These are phyloP conservation scores for Rhynchonycteris naso DNA, from an alignment of 2,797 vertebrate genomes.

Conservation along the genomic window DNA sequence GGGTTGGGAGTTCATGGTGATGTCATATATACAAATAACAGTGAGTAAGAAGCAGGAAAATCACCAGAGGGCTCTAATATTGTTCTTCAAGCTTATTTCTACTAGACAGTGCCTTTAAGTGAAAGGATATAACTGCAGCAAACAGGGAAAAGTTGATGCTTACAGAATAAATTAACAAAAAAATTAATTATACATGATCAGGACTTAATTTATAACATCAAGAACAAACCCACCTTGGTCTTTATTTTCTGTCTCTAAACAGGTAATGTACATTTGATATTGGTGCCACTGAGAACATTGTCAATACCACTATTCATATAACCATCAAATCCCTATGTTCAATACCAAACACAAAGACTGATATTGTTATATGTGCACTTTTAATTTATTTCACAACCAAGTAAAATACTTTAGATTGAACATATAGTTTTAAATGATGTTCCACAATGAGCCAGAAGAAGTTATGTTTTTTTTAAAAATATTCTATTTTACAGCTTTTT, in stretches of 20 bases:
- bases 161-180: neutral
- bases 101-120: neutral
- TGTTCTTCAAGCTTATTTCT: conserved; percentile 10
- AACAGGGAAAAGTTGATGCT: neutral
- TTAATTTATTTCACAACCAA: conserved; percentile 43
- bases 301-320: neutral
- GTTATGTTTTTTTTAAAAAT: conserved; percentile 56
- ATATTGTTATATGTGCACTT: neutral
- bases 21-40: neutral
- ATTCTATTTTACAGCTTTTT: conserved; percentile 45
- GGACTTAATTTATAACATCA: neutral
- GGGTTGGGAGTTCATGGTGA: neutral
- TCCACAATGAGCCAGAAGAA: conserved; percentile 7
- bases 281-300: neutral
- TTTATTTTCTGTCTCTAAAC: neutral
- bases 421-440: conserved; percentile 21
- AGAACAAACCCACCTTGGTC: neutral
- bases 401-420: neutral
- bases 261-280: neutral
- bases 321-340: neutral
- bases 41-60: neutral
- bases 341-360: neutral
- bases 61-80: neutral
- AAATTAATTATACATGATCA: neutral
- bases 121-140: neutral